phyloP scores from a whole-genome alignment of 2,113 vertebrate genomes.

The Nanorana parkeri region DNA sequence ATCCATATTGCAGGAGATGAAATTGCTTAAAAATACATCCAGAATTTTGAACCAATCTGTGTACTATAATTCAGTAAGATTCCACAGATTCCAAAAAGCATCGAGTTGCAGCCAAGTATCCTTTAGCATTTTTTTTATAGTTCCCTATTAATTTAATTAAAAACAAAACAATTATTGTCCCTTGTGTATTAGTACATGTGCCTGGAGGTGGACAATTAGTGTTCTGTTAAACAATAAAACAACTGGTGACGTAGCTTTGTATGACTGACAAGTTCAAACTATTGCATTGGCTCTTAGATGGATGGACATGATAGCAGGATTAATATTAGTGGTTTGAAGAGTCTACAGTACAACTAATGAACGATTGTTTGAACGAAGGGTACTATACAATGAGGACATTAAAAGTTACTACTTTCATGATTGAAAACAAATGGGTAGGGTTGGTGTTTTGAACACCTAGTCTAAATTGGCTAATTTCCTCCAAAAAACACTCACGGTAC shows the following conservation, averaged over 20 bases:
- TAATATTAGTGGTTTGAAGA: slow-evolving; percentile 32
- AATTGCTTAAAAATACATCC: slow-evolving; percentile 4
- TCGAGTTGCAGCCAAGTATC: not conserved
- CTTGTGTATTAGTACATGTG: not conserved
- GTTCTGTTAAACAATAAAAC: not conserved
- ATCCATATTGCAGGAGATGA: slow-evolving; percentile 19
- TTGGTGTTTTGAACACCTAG: slow-evolving; percentile 26
- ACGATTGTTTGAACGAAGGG: slow-evolving; percentile 20
- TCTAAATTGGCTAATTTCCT: slow-evolving; percentile 32
- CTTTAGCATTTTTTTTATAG: not conserved
- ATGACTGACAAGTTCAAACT: not conserved
- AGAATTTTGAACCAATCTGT: not conserved
- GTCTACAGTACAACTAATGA: slow-evolving; percentile 45
- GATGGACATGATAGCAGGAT: slow-evolving; percentile 1
- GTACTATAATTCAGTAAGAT: not conserved
- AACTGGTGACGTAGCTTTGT: not conserved
- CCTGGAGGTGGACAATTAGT: not conserved
- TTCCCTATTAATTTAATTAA: not conserved
- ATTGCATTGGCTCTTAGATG: not conserved
- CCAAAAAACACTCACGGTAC: slow-evolving; percentile 41
- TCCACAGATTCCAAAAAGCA: not conserved
- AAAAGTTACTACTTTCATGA: slow-evolving; percentile 28
- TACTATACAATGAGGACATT: slow-evolving; percentile 42
- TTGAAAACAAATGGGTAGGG: slow-evolving; percentile 24
- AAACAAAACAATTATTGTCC: not conserved